Evolutionary conservation across 2,113 vertebrate species (phyloP).

Genomic region (Boulengeromyrus knoepffleri): DNA sequence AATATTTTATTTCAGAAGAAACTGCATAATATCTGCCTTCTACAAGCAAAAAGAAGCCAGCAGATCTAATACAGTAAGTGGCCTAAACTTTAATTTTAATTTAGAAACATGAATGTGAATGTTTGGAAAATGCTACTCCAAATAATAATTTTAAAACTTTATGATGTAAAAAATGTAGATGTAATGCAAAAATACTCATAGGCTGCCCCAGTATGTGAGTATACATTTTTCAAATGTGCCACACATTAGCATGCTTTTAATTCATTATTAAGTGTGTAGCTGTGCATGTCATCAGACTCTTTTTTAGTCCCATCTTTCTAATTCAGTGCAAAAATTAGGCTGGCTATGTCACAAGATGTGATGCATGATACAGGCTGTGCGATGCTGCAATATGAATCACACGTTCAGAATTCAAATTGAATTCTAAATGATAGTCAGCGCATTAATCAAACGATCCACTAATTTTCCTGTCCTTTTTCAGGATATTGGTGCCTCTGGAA

Average conservation of each 20-base stretch:
- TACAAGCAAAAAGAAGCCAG: conserved; percentile 50
- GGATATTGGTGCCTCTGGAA: not conserved
- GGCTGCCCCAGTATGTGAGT: not conserved
- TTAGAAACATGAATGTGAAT: not conserved
- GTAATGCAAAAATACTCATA: not conserved
- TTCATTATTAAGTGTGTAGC: not conserved
- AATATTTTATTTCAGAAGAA: conserved; percentile 43
- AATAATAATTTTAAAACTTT: not conserved
- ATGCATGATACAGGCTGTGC: not conserved
- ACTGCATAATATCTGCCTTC: conserved; percentile 62
- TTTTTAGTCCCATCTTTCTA: conserved; percentile 2
- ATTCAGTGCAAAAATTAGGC: not conserved
- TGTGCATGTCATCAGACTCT: not conserved
- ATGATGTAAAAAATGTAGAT: not conserved
- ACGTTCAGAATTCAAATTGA: not conserved
- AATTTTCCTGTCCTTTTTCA: not conserved
- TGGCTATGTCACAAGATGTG: not conserved
- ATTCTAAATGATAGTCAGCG: not conserved
- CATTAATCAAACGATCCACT: not conserved
- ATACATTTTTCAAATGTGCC: not conserved
- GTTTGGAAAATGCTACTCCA: not conserved
- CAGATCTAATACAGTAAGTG: conserved; percentile 48
- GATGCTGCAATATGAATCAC: not conserved
- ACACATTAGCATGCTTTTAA: not conserved
- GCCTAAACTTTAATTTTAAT: not conserved